phyloP scores from a whole-genome alignment of 2,888 invertebrate genomes.

The Euplagia quadripunctaria region DNA sequence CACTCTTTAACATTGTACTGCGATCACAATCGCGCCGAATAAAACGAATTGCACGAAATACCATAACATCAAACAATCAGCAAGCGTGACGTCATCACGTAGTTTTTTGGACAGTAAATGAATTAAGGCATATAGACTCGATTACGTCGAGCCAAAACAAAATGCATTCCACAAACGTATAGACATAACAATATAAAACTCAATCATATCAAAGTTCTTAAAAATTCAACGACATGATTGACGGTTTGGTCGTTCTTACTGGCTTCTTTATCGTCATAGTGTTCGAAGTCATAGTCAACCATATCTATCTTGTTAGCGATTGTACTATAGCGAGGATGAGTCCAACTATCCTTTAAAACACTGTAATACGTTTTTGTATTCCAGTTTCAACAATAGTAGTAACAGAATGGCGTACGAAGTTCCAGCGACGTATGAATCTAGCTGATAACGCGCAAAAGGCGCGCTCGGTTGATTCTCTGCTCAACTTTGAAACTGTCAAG shows the following conservation, averaged over 20 bases:
- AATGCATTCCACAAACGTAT: not conserved
- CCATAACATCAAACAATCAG: too few relatives aligned
- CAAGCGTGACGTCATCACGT: too few relatives aligned
- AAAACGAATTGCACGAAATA: too few relatives aligned
- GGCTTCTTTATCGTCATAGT: not conserved
- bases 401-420: constrained; percentile 99
- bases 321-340: not conserved
- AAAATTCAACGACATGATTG: not conserved
- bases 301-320: too few relatives aligned
- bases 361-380: constrained; percentile 37
- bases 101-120: too few relatives aligned
- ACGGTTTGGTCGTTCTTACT: not conserved
- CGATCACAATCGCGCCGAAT: too few relatives aligned
- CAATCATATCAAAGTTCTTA: not conserved
- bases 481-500: constrained; percentile 99
- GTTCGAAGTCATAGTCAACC: not conserved
- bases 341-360: not conserved
- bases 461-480: constrained; percentile 97
- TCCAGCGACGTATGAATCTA: constrained; percentile 96
- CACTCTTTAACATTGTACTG: too few relatives aligned
- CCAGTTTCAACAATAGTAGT: constrained; percentile 94
- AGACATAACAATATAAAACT: not conserved
- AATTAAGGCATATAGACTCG: too few relatives aligned
- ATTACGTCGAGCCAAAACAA: too few relatives aligned
- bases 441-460: constrained; percentile 97